phyloP scores from a whole-genome alignment of 2,113 vertebrate species.

The Periophthalmus modestus region DNA sequence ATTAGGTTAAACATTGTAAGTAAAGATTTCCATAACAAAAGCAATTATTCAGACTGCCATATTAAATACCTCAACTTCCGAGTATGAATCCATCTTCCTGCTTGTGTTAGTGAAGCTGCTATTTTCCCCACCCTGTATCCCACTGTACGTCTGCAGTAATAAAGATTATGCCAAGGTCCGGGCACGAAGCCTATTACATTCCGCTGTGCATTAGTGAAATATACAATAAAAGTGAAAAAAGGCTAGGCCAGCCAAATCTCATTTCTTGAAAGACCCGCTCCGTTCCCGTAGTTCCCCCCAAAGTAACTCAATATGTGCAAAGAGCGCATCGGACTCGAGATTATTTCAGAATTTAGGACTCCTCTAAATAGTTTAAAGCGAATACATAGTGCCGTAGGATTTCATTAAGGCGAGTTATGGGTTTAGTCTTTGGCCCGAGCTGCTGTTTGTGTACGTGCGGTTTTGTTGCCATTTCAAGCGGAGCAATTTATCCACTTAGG shows the following conservation, averaged over 20 bases:
- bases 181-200: constrained; percentile 31
- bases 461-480: not conserved
- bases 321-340: constrained; percentile 8
- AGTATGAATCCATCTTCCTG: constrained; percentile 6
- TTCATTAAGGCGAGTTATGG: constrained; percentile 2
- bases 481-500: constrained; percentile 1
- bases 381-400: not conserved
- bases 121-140: constrained; percentile 14
- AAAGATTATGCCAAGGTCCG: constrained; percentile 21
- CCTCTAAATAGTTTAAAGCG: constrained; percentile 26
- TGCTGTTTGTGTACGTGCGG: not conserved
- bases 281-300: constrained; percentile 14
- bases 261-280: constrained; percentile 34
- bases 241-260: constrained; percentile 24
- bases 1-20: too few relatives aligned
- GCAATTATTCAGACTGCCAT: not conserved
- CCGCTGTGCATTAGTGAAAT: constrained; percentile 46
- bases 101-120: constrained; percentile 6
- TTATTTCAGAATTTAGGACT: constrained; percentile 13
- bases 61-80: not conserved
- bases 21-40: too few relatives aligned
- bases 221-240: constrained; percentile 30
- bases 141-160: constrained; percentile 20
- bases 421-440: not conserved
- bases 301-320: constrained; percentile 38